A percentile compares a stretch with the other conserved stretches of the same genome.
Evolutionary conservation across 1,140 invertebrate genomes (phyloP).

Genomic region (Drosophila suzukii): DNA sequence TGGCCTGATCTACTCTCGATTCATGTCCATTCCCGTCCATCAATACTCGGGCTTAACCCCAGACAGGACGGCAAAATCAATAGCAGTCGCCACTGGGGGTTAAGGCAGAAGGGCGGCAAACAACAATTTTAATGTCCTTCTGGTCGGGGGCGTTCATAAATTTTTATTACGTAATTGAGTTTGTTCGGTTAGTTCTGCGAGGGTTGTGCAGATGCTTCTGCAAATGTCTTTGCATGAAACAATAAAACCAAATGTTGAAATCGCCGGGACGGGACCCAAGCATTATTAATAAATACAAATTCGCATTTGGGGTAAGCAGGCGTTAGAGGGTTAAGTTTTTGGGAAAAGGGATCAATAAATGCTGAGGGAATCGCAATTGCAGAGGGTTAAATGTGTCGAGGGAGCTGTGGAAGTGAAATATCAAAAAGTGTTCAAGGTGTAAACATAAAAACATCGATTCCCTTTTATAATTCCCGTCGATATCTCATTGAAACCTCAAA

Average conservation of each 20-base stretch:
- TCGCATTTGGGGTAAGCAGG: constrained; percentile 29
- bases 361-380: constrained; percentile 33
- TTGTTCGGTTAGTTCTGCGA: constrained; percentile 41
- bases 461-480: not conserved
- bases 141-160: constrained; percentile 61
- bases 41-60: constrained; percentile 54
- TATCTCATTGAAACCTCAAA: not conserved
- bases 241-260: constrained; percentile 74
- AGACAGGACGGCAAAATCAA: constrained; percentile 48
- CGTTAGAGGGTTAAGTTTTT: constrained; percentile 22
- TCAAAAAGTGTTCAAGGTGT: not conserved
- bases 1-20: constrained; percentile 59
- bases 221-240: constrained; percentile 66
- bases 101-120: constrained; percentile 2
- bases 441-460: not conserved
- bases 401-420: constrained; percentile 21
- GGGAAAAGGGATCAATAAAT: constrained; percentile 48
- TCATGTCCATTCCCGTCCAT: constrained; percentile 29
- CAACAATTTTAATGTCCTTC: constrained; percentile 67
- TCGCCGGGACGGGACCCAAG: constrained; percentile 17
- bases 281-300: constrained; percentile 69
- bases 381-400: constrained; percentile 8
- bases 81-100: constrained; percentile 12
- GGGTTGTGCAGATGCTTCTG: constrained; percentile 27
- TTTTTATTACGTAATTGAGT: constrained; percentile 79